Base-by-base conservation (phyloP, 2,888 invertebrate species). In the Watsonalla cultraria region DNA sequence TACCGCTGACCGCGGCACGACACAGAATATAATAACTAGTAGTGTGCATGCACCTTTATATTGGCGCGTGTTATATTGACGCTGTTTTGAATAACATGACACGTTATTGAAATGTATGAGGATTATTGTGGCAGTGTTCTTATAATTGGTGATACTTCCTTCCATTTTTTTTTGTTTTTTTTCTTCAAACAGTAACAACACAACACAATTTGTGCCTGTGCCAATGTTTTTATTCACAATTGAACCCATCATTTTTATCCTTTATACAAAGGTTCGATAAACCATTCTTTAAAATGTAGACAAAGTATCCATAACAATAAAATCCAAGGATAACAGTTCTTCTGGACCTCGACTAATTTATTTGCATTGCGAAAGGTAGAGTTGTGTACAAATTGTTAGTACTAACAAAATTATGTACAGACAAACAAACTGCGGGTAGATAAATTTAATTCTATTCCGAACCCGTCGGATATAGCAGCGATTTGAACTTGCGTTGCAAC, bases 1-100 rank as follows among this genome's bases (percentile, higher is more conserved):
- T 80, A 73, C 79, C 72, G 71, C 70, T 78, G 80, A 75, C 79
- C 78, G 68, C 62, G 59, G 61, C 61, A 65, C 65, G 74, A 71
- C 74, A 70, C 66, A 65, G 24, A 62, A 76, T 78, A 79, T 78
- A 75, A 78, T 81, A 78, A 74, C 74, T 59, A 59, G 52, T 54
- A 53, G 54, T 57, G 64, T 53, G 53, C 56, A 58, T 54, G 49
- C 56, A 60, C 60, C 54, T 51, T 54, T 49, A 57, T 53, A 54
- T 61, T 54, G 45, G 47, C 15, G 49, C 15, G 34, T 61, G 55
- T 56, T 64, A 68, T 69, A 65, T 65, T 65, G 63, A 58, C 55
- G 62, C 53, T 62, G 50, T 47, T 34, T 14, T 45, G 45, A 39
- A 47, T 47, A 39, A 47, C 42, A 42, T 11, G 42, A 42, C 11